Evolutionary conservation across 2,797 vertebrate species (phyloP), one percentile per base, ranked within the genome.

Genomic region (Florisuga fusca): DNA sequence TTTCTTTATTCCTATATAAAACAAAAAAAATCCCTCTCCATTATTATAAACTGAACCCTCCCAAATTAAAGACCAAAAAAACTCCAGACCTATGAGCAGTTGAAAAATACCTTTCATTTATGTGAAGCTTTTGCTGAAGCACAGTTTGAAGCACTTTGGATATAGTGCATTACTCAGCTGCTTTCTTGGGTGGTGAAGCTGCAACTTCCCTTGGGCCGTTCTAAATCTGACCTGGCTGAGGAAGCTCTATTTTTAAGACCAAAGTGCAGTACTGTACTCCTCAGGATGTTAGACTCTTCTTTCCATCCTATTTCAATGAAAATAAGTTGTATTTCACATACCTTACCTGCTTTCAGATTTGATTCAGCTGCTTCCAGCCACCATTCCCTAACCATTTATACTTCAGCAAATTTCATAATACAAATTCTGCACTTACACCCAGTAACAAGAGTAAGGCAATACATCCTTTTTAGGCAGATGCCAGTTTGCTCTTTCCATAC

Each of bases 1-100:
- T 74, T 41, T 67, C 50, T 77, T 84, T 81, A 36, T 75, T 71
- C 10, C 21, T 2, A 1, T 57, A 23, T 45, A 63, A 85, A 75
- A 50, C 4, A 41, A 53, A 74, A 51, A n/a, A 20, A 1, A 1
- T 11, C 3, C 1, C 14, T 4, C 31, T 59, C 26, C 13, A 31
- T 73, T 66, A 55, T 84, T 64, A 59, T 6, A 83, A 29, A 79
- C 6, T 1, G n/a, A 7, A 21, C 11, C 9, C 23, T 85, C 26
- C 26, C 21, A 75, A 63, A 67, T 63, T 76, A 51, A 9, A 87
- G 38, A 46, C 38, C 11, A 9, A 14, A 23, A 23, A 57, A 73
- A 2, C 7, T 92, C 22, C 2, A 6, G 88, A 67, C 4, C 33
- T 9, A 51, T 8, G 10, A 76, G 41, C 5, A 54, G 20, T 17